Percentiles rank a stretch among this genome's conserved stretches.
These are phyloP conservation scores for Eristalinus aeneus DNA, from an alignment of 2,888 invertebrate genomes.

Conservation along the genomic window DNA sequence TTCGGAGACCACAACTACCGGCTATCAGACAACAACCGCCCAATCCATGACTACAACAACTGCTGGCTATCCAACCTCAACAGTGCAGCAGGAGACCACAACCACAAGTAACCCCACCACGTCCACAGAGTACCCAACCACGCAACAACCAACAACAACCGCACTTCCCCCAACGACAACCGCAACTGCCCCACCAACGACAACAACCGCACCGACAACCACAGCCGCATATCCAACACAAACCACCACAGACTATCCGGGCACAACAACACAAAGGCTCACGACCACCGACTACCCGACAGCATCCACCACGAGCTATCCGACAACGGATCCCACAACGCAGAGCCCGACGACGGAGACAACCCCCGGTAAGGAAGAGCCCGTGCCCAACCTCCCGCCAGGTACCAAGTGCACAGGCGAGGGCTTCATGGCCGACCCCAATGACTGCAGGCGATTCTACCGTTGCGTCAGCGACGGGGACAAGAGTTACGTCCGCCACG, in stretches of 20 bases:
- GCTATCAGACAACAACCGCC: conserved; percentile 4
- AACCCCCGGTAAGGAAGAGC: conserved; percentile 50
- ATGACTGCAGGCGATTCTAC: conserved; percentile 83
- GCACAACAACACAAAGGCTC: conserved; percentile 3
- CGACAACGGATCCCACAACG: conserved; percentile 70
- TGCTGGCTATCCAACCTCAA: neutral
- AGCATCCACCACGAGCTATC: conserved; percentile 26
- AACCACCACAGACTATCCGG: neutral
- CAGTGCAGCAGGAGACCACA: neutral
- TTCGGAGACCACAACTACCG: neutral
- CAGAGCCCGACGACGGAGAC: conserved; percentile 46
- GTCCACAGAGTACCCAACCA: neutral
- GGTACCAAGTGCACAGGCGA: conserved; percentile 82
- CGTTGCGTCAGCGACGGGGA: conserved; percentile 83
- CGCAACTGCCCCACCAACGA: conserved; percentile 2
- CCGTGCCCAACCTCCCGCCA: conserved; percentile 76
- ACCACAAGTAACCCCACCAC: neutral
- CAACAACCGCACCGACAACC: conserved; percentile 24
- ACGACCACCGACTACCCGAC: conserved; percentile 36
- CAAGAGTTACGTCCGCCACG: conserved; percentile 82
- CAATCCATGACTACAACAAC: conserved; percentile 10
- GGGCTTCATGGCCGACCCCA: conserved; percentile 85
- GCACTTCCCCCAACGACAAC: neutral
- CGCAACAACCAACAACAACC: neutral
- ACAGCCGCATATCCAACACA: conserved; percentile 16